Evolutionary conservation across 2,113 vertebrate species (phyloP).

Genomic region (Leucoraja erinaceus): DNA sequence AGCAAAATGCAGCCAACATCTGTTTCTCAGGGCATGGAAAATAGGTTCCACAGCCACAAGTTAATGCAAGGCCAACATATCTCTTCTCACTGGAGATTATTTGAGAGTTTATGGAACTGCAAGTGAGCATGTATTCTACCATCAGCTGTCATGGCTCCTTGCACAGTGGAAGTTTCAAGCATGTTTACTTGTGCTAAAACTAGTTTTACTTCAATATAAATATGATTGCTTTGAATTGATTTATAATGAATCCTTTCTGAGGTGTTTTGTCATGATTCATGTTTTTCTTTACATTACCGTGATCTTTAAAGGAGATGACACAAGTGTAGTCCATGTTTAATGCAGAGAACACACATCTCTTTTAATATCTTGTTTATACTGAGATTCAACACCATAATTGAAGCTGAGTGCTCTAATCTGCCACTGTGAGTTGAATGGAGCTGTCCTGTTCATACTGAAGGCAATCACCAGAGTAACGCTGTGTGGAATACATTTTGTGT

Average conservation of each 20-base stretch:
- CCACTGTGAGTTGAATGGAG: background rate
- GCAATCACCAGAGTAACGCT: background rate
- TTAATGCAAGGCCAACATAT: constrained; percentile 37
- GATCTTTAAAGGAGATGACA: constrained; percentile 5
- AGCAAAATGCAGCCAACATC: constrained; percentile 37
- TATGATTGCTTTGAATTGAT: constrained; percentile 18
- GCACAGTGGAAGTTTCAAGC: constrained; percentile 26
- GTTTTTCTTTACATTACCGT: background rate
- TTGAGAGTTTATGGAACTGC: constrained; percentile 34
- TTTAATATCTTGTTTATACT: constrained; percentile 14
- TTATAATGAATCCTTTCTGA: background rate
- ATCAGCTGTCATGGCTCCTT: constrained; percentile 34
- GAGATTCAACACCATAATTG: constrained; percentile 22
- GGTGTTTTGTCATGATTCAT: background rate
- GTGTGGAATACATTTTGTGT: constrained; percentile 6
- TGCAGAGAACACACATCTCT: background rate
- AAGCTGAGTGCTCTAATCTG: constrained; percentile 19
- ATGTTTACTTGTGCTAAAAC: background rate
- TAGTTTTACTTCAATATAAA: background rate
- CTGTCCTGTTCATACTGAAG: constrained; percentile 22
- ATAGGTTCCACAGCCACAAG: constrained; percentile 36
- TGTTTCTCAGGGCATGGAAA: constrained; percentile 39
- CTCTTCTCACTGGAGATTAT: constrained; percentile 29
- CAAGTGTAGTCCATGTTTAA: background rate
- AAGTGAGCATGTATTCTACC: constrained; percentile 19